These are phyloP conservation scores for Willisornis vidua DNA, from an alignment of 2,113 vertebrate species.

Conservation along the genomic window DNA sequence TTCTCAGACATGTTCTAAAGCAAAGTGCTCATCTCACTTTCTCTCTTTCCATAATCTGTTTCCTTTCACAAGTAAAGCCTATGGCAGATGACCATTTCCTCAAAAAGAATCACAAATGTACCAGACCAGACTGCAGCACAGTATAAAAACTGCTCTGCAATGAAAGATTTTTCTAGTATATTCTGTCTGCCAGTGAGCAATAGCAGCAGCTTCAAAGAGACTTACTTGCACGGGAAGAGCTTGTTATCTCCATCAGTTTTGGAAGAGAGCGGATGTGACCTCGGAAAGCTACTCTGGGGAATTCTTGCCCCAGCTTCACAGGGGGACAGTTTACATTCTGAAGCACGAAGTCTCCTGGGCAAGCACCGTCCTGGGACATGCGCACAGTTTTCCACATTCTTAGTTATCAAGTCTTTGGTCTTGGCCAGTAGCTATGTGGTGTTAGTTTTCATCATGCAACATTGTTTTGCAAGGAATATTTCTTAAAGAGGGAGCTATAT, in stretches of 20 bases:
- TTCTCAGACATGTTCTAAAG: not conserved
- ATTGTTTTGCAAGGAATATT: conserved; percentile 38
- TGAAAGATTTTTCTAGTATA: not conserved
- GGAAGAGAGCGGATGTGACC: not conserved
- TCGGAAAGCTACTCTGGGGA: conserved; percentile 12
- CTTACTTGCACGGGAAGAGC: conserved; percentile 44
- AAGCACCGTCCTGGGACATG: not conserved
- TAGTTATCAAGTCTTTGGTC: conserved; percentile 23
- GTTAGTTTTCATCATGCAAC: conserved; percentile 30
- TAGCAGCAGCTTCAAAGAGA: not conserved
- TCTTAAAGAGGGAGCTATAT: conserved; percentile 34
- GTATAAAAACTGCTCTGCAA: not conserved
- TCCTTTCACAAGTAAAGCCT: not conserved
- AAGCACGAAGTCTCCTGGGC: conserved; percentile 19
- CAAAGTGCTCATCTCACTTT: not conserved
- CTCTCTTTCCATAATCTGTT: not conserved
- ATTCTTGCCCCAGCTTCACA: conserved; percentile 19
- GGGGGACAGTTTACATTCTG: not conserved
- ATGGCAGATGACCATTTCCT: not conserved
- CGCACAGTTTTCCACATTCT: conserved; percentile 6
- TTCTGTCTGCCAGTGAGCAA: not conserved
- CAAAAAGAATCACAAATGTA: not conserved
- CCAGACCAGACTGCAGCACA: not conserved
- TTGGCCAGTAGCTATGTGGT: conserved; percentile 1
- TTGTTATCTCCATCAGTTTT: not conserved